Base-by-base conservation (phyloP, 2,113 vertebrate genomes). In the Tapirus terrestris region DNA sequence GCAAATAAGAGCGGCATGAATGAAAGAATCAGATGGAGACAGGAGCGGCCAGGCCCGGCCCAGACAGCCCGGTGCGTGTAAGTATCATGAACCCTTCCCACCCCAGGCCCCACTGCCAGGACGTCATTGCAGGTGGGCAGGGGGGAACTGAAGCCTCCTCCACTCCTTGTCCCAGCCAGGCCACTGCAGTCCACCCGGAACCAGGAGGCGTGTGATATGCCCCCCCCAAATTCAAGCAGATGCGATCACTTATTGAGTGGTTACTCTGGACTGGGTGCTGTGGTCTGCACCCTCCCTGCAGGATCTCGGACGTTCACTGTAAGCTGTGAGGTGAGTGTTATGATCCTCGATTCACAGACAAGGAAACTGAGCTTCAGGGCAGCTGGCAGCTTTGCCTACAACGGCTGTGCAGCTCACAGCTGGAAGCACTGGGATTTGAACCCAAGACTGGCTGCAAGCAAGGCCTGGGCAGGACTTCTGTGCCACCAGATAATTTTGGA, bases 21-120 rank as follows among this genome's bases (percentile, higher is more conserved):
- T 61, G 36, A 56, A 95, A 58, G 13, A 56, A 23, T 45, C 18
- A 7, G 53, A 10, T 77, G 51, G 51, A 18, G 23, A 95, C 33
- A 1, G 13, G 23, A 61, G 23, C 10, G n/a, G 8, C 27, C 6
- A 14, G 43, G 60, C 75, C 51, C 68, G 8, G 45, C 65, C 65
- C 79, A 53, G 45, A 18, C 3, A 58, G 56, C 48, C 17, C 58
- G 3, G 45, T 2, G n/a, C 25, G 0, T 13, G 4, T 14, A 17
- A 72, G 45, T 25, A 7, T 8, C 36, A 7, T 17, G 65, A 81
- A 21, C 39, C 20, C 36, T 58, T 45, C 27, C 39, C 51, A 0
- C 3, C 20, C 56, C 33, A 33, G 0, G 4, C 5, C 45, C 53
- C n/a, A 2, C 8, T 9, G 43, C 29, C 31, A 39, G 58, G 80